These are phyloP conservation scores for Arrhopalites spinosus DNA, from an alignment of 2,888 invertebrate genomes.

Conservation along the genomic window DNA sequence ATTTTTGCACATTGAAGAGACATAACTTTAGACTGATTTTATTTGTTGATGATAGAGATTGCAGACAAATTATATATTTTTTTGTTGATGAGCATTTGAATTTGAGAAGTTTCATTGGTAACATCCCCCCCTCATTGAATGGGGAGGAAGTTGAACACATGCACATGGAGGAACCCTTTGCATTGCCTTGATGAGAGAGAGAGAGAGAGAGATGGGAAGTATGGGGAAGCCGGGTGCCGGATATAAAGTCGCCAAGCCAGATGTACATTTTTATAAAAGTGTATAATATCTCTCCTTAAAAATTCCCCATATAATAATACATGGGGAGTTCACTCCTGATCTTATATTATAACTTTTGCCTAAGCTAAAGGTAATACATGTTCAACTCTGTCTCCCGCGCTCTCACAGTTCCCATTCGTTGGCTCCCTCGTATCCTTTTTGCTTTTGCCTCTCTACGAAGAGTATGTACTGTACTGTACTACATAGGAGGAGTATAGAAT, in stretches of 20 bases:
- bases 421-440: not conserved
- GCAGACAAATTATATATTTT: too few relatives aligned
- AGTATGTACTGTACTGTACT: not conserved
- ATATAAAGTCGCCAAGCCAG: slow-evolving; percentile 34
- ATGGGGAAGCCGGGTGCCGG: slow-evolving; percentile 36
- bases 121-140: not conserved
- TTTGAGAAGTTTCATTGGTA: not conserved
- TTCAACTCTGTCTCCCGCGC: not conserved
- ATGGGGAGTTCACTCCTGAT: too few relatives aligned
- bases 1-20: too few relatives aligned
- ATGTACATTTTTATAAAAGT: slow-evolving; percentile 24
- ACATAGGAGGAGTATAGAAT: not conserved
- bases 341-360: too few relatives aligned
- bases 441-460: not conserved
- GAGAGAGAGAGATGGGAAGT: not conserved
- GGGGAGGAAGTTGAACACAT: slow-evolving; percentile 36
- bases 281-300: not conserved
- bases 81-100: too few relatives aligned
- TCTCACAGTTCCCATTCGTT: slow-evolving; percentile 7
- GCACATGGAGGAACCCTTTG: slow-evolving; percentile 20
- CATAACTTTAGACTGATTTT: too few relatives aligned
- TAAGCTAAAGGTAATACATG: not conserved
- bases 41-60: too few relatives aligned
- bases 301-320: not conserved
- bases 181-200: not conserved